phyloP scores from a whole-genome alignment of 2,888 invertebrate genomes.

The Helleia helle region DNA sequence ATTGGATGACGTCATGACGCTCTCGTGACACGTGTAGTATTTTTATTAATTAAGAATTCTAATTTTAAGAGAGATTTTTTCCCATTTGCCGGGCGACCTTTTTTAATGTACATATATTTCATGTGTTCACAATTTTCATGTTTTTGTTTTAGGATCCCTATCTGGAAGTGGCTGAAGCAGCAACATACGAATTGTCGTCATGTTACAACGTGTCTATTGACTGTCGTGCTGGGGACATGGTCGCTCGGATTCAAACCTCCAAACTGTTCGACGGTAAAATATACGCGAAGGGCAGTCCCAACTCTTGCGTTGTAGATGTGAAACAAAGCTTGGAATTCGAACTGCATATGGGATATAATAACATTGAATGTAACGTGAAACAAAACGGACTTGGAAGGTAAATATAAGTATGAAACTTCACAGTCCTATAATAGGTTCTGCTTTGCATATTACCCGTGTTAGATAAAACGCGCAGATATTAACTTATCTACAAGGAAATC shows the following conservation, averaged over 20 bases:
- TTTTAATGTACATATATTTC: no score
- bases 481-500: no score
- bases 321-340: constrained; percentile 92
- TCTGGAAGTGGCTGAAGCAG: constrained; percentile 91
- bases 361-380: constrained; percentile 93
- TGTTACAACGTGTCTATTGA: constrained; percentile 96
- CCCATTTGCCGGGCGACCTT: no score
- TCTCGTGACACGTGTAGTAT: no score
- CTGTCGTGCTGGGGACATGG: constrained; percentile 94
- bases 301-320: constrained; percentile 92
- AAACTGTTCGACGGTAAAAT: constrained; percentile 95
- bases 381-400: constrained; percentile 88
- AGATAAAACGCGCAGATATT: no score
- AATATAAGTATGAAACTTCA: no score
- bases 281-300: constrained; percentile 95
- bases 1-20: no score
- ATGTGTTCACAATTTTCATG: no score
- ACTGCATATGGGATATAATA: constrained; percentile 92
- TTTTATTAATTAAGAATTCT: no score
- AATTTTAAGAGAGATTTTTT: no score
- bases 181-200: constrained; percentile 92
- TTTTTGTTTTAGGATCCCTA: constrained; percentile 81
- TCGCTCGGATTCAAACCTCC: constrained; percentile 92
- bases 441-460: no score
- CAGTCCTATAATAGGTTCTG: no score